Evolutionary conservation across 2,113 vertebrate species (phyloP).

Genomic region (Seriola dumerili): DNA sequence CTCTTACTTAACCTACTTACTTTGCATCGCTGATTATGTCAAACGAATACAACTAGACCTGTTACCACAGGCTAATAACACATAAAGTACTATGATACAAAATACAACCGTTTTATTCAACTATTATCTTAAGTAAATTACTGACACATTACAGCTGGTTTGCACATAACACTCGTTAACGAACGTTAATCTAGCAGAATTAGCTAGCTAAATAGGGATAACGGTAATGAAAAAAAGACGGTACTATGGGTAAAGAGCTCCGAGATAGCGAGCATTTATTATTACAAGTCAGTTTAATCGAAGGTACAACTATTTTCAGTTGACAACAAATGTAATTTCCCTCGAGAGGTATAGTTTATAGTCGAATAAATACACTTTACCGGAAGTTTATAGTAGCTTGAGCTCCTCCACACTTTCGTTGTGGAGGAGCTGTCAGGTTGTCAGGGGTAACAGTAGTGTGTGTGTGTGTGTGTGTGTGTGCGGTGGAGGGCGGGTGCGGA

Average conservation of each 20-base stretch:
- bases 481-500: no score
- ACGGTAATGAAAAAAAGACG: background rate
- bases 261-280: background rate
- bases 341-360: background rate
- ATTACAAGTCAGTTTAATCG: background rate
- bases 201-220: background rate
- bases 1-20: no score
- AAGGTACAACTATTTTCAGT: background rate
- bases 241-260: background rate
- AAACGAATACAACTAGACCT: background rate
- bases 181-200: background rate
- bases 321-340: no score
- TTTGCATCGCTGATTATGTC: background rate
- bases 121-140: no score
- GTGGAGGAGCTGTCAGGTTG: slow-evolving; percentile 54
- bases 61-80: background rate
- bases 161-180: background rate
- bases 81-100: no score
- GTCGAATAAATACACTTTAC: slow-evolving; percentile 29
- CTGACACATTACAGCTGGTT: background rate
- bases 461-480: no score
- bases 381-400: background rate
- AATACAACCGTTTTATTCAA: no score
- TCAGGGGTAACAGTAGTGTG: slow-evolving; percentile 62
- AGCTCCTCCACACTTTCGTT: slow-evolving; percentile 5